Percentiles rank a stretch among this genome's conserved stretches.
These are phyloP conservation scores for Blera fallax DNA, from an alignment of 2,888 invertebrate genomes.

Conservation along the genomic window DNA sequence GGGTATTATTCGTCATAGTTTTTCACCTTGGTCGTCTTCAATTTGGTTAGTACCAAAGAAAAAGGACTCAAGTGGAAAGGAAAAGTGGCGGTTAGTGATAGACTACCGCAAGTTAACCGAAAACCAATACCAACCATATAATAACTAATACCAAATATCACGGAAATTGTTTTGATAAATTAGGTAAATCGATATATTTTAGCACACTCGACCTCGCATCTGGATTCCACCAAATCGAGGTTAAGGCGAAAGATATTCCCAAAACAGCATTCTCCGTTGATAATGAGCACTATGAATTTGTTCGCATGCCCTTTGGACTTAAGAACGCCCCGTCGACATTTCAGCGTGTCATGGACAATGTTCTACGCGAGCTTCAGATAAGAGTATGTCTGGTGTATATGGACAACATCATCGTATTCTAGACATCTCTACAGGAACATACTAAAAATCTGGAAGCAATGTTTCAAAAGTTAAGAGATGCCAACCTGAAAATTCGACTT, in stretches of 20 bases:
- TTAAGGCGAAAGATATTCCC: background rate
- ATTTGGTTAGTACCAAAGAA: too few species aligned
- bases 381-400: background rate
- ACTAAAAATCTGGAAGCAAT: too few species aligned
- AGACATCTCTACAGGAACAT: background rate
- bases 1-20: background rate
- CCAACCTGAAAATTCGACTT: background rate
- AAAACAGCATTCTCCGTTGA: background rate
- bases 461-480: background rate
- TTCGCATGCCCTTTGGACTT: too few species aligned
- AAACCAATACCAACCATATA: too few species aligned
- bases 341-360: background rate
- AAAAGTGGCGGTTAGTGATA: background rate
- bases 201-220: background rate
- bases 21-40: background rate
- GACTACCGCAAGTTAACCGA: too few species aligned
- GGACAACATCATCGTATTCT: background rate
- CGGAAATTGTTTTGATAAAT: too few species aligned
- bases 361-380: background rate
- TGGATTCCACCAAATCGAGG: background rate
- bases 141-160: too few species aligned
- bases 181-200: background rate
- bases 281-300: background rate
- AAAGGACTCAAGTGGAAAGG: background rate
- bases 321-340: too few species aligned